These are phyloP conservation scores for Ceryle rudis DNA, from an alignment of 2,797 vertebrate genomes.

Conservation along the genomic window DNA sequence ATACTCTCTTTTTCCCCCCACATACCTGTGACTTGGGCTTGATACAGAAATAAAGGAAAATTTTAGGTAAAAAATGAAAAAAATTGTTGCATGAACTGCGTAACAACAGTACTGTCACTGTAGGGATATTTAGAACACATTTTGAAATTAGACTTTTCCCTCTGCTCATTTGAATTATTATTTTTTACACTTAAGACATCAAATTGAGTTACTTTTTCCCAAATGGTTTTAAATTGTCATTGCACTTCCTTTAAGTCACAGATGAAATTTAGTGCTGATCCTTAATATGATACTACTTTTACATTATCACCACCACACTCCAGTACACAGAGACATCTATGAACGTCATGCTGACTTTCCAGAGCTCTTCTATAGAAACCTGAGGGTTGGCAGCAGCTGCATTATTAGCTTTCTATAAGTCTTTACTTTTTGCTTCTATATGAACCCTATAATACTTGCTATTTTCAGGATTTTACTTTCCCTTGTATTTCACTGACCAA, in stretches of 20 bases:
- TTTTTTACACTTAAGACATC: neutral
- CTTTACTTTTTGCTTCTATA: neutral
- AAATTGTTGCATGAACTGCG: neutral
- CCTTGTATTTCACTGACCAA: neutral
- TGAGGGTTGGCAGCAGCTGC: neutral
- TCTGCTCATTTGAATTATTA: neutral
- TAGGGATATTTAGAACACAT: neutral
- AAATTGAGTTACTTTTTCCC: neutral
- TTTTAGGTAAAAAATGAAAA: neutral
- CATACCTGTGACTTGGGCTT: neutral
- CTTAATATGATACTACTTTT: neutral
- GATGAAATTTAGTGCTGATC: neutral
- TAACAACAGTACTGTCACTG: neutral
- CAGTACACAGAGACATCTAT: neutral
- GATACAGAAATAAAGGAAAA: neutral
- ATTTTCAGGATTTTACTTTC: neutral
- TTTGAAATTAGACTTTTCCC: neutral
- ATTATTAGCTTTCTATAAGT: neutral
- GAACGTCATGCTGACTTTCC: neutral
- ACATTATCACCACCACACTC: neutral
- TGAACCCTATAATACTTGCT: neutral
- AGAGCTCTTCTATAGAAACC: neutral
- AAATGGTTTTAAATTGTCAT: neutral
- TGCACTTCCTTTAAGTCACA: neutral
- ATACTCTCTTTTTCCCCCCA: fast-evolving